Base-by-base conservation (phyloP, 2,797 vertebrate genomes). In the Xiphophorus birchmanni region DNA sequence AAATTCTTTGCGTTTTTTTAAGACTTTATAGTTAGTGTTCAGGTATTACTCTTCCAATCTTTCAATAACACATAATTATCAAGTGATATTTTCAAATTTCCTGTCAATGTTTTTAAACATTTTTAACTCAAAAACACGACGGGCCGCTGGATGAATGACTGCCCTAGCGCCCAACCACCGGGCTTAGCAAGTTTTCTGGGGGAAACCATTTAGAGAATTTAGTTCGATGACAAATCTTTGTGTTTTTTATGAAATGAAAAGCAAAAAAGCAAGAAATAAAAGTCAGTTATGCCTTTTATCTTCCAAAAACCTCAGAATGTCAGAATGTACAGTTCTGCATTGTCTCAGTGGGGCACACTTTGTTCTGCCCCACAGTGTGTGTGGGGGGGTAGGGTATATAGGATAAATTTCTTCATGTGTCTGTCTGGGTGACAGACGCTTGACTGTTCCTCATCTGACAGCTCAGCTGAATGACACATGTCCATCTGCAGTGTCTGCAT, bases 371-470 rank as follows among this genome's bases (percentile, higher is more conserved):
- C 40, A 7, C 56, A 35, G 3, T 54, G 52, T 54, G 52, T 54
- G 52, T 29, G 12, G 56, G 56, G 18, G 42, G 1, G 50, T 52
- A 23, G 42, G 75, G 6, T 35, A 76, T 35, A 21, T 11, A 65
- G 56, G 58, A 76, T 48, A 48, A 26, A 21, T 45, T 63, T 65
- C 58, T 85, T 85, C 42, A 72, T 86, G 84, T 82, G 75, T 76
- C 50, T 42, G 54, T 44, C 56, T 76, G 56, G 45, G 75, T 76
- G 75, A 76, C 56, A 63, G 75, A 45, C 29, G 56, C 56, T 60
- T 42, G 75, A 76, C 75, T 47, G 44, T 65, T 76, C 69, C 44
- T 72, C 69, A 45, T 72, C 42, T 72, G 69, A 72, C 76, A 71
- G 65, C 32, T 78, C 76, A 71, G 48, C 47, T 29, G 23, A 69